These are phyloP conservation scores for Denticeps clupeoides DNA, from an alignment of 2,797 vertebrate species.

Conservation along the genomic window DNA sequence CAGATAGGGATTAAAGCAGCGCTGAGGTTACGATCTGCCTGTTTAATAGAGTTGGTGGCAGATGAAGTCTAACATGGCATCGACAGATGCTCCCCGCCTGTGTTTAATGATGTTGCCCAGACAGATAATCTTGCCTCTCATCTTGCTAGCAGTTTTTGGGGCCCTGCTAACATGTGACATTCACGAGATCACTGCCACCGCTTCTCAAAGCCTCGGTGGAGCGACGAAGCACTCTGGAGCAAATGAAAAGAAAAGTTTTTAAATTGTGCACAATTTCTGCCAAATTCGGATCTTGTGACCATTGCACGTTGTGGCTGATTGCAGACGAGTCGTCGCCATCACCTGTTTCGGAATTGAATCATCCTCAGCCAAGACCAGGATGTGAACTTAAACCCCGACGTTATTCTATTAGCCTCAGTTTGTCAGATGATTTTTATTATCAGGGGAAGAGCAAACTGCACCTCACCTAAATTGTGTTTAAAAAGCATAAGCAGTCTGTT, in stretches of 20 bases:
- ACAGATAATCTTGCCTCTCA: slow-evolving; percentile 1
- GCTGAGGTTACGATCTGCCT: too few species aligned
- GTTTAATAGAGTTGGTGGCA: slow-evolving; percentile 7
- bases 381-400: neutral
- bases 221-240: too few species aligned
- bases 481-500: slow-evolving; percentile 20
- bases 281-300: neutral
- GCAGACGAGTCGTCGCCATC: slow-evolving; percentile 2
- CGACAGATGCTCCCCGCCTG: slow-evolving; percentile 8
- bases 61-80: slow-evolving; percentile 13
- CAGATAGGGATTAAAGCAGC: too few species aligned
- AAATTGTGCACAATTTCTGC: neutral
- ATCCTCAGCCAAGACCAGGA: slow-evolving; percentile 17
- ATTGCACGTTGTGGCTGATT: neutral
- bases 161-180: neutral
- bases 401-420: slow-evolving; percentile 23
- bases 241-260: neutral
- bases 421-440: slow-evolving; percentile 35
- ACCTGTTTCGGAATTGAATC: slow-evolving; percentile 14
- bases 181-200: too few species aligned
- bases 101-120: slow-evolving; percentile 2
- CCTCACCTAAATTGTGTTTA: slow-evolving; percentile 33
- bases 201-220: too few species aligned
- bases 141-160: too few species aligned
- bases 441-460: slow-evolving; percentile 12